phyloP scores from a whole-genome alignment of 2,113 vertebrate species.

The Serilophus lunatus region DNA sequence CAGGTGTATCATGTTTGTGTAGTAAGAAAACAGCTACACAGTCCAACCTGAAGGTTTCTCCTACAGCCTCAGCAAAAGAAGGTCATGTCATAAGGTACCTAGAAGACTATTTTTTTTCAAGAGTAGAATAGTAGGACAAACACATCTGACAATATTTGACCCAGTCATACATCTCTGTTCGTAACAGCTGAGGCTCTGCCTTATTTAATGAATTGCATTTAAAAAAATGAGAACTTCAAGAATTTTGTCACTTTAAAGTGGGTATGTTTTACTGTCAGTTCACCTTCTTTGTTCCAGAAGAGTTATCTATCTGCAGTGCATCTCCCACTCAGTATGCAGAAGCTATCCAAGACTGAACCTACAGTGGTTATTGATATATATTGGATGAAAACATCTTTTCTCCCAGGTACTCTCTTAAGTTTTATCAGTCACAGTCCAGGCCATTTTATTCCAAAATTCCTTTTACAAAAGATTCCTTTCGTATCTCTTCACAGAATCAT shows the following conservation, averaged over 20 bases:
- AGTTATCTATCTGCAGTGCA: background rate
- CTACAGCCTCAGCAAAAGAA: background rate
- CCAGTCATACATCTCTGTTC: background rate
- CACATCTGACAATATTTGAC: rapidly evolving
- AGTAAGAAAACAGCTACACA: rapidly evolving
- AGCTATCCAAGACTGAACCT: background rate
- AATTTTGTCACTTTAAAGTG: background rate
- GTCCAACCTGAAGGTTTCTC: background rate
- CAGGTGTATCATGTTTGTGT: background rate
- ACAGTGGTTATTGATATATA: background rate
- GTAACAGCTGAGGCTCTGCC: background rate
- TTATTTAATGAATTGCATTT: background rate
- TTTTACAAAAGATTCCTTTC: background rate
- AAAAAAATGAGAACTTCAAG: background rate
- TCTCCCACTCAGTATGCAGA: background rate
- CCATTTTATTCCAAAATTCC: background rate
- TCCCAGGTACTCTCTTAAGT: background rate
- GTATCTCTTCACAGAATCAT: background rate
- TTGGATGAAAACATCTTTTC: background rate
- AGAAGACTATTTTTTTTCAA: background rate
- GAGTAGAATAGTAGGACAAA: background rate
- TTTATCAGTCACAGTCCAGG: background rate
- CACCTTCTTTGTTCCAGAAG: background rate
- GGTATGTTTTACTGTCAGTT: rapidly evolving
- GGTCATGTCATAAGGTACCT: background rate